A percentile compares a stretch with the other conserved stretches of the same genome.
Conservation (phyloP, 2,113 vertebrate genomes). For the Hydrochoerus hydrochaeris region DNA sequence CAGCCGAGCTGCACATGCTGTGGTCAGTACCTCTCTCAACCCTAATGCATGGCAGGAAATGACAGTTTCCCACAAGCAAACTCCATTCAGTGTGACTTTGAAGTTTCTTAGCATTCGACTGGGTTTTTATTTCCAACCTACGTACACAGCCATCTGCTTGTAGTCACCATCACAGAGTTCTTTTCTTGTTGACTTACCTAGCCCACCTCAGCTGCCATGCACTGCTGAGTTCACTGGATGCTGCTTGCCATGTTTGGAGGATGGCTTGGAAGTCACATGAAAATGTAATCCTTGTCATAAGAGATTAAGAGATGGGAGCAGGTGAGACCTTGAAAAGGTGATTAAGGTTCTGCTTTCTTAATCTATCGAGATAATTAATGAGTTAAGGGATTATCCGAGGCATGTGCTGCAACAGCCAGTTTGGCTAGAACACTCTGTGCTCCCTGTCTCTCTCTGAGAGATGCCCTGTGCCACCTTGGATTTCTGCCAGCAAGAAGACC, state of each 20-base stretch:
- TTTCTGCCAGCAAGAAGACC: not conserved
- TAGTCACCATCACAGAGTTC: not conserved
- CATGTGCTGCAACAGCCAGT: not conserved
- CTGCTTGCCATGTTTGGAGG: not conserved
- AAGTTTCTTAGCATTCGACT: not conserved
- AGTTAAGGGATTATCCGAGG: not conserved
- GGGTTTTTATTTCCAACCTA: not conserved
- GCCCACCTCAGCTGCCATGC: not conserved
- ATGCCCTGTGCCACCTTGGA: not conserved
- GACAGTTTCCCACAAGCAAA: not conserved
- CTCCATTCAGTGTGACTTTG: not conserved
- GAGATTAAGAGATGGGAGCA: not conserved
- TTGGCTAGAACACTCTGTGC: not conserved
- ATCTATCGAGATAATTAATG: not conserved
- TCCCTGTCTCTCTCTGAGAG: not conserved
- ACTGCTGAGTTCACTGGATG: not conserved
- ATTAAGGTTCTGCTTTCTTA: not conserved
- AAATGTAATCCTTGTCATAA: not conserved
- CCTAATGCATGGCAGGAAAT: not conserved
- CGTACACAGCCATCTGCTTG: not conserved
- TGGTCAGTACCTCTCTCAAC: not conserved
- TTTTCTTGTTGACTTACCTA: not conserved
- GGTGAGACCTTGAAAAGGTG: not conserved
- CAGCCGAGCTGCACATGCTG: fast-evolving
- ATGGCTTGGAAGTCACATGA: not conserved